These are phyloP conservation scores for Triplophysa tibetana DNA, from an alignment of 2,113 vertebrate genomes.

Conservation along the genomic window DNA sequence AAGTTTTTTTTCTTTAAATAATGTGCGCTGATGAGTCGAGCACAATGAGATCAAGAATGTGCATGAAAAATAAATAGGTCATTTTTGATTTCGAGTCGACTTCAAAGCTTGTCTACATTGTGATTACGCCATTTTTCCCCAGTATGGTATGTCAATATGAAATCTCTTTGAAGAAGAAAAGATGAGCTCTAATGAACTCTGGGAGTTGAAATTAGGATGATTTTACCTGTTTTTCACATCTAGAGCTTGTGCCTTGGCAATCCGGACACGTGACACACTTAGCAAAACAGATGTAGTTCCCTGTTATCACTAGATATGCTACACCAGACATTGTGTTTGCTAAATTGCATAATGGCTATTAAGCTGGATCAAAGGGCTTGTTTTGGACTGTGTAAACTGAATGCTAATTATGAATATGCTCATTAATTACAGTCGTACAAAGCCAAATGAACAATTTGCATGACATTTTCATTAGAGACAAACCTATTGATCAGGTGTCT, in stretches of 20 bases:
- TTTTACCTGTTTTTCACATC: neutral
- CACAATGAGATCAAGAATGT: neutral
- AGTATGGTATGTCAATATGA: neutral
- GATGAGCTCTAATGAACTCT: neutral
- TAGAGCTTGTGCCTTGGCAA: neutral
- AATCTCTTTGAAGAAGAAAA: neutral
- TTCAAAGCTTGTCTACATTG: neutral
- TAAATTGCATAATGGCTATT: conserved; percentile 24
- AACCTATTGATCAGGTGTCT: conserved; percentile 27
- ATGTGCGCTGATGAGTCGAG: neutral
- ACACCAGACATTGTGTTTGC: conserved; percentile 4
- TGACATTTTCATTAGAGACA: conserved; percentile 35
- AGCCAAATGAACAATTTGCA: conserved; percentile 31
- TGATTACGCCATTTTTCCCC: neutral
- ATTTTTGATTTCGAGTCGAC: neutral
- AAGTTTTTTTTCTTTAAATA: neutral
- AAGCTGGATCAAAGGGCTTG: conserved; percentile 17
- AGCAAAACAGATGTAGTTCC: neutral
- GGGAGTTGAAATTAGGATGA: neutral
- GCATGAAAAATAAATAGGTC: neutral
- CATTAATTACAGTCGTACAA: conserved; percentile 27
- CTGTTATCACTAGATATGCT: neutral
- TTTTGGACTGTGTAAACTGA: conserved; percentile 6
- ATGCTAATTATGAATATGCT: conserved; percentile 38
- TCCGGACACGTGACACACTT: neutral